A percentile compares a stretch with the other conserved stretches of the same genome.
phyloP scores from a whole-genome alignment of 2,888 invertebrate species.

The Tholera decimalis region DNA sequence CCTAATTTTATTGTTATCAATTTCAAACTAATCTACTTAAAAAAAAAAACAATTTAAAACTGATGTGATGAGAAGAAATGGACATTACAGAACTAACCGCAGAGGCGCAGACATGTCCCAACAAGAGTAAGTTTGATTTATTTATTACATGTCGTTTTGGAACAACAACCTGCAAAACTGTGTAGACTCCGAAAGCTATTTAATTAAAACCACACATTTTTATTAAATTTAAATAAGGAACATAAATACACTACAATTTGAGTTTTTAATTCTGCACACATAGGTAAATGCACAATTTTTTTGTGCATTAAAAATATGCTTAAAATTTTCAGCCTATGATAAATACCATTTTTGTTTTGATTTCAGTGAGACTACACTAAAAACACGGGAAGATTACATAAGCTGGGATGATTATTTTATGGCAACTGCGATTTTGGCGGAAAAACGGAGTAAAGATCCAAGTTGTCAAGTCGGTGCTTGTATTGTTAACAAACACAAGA shows the following conservation, averaged over 20 bases:
- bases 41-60: no score
- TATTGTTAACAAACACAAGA: no score
- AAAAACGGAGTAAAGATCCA: no score
- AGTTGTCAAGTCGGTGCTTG: no score
- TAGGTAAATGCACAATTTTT: neutral
- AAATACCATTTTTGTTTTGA: neutral
- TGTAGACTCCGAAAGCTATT: neutral
- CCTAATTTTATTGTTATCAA: constrained; percentile 27
- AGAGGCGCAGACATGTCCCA: constrained; percentile 54
- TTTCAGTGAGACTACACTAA: no score
- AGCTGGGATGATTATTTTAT: no score
- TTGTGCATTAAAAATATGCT: neutral
- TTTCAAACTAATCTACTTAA: constrained; percentile 26
- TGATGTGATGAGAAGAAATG: no score
- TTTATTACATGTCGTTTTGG: neutral
- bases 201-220: neutral
- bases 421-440: no score
- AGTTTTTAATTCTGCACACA: no score
- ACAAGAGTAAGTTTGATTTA: constrained; percentile 40
- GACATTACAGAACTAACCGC: constrained; percentile 47
- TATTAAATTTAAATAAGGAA: no score
- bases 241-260: no score
- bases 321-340: neutral
- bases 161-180: neutral
- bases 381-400: no score